These are phyloP conservation scores for Aporophyla lueneburgensis DNA, from an alignment of 2,888 invertebrate genomes.

Conservation along the genomic window DNA sequence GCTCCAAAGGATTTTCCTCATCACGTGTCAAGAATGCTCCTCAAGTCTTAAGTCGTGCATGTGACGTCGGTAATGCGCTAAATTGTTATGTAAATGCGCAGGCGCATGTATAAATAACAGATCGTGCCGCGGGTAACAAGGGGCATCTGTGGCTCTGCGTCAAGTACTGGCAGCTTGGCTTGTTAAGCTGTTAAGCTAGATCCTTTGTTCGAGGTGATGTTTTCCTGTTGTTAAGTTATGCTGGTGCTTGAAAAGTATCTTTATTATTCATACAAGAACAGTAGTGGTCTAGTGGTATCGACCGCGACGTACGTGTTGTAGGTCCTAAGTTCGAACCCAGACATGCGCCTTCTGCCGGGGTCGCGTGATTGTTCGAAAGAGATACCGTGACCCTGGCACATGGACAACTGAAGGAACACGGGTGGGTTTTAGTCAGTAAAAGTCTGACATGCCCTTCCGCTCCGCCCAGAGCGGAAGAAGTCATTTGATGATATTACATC, in stretches of 20 bases:
- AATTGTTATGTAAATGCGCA: constrained; percentile 67
- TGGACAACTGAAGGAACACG: no score
- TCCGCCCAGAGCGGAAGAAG: no score
- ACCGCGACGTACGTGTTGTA: no score
- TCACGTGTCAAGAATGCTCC: constrained; percentile 39
- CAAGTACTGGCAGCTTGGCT: constrained; percentile 29
- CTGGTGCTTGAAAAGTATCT: constrained; percentile 15
- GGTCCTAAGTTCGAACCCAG: no score
- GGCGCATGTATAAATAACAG: constrained; percentile 49
- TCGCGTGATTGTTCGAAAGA: no score
- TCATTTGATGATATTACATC: no score
- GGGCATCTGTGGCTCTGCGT: constrained; percentile 34
- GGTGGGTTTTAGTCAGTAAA: no score
- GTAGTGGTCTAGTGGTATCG: no score
- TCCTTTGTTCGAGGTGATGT: constrained; percentile 11
- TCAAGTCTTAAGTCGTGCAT: constrained; percentile 49
- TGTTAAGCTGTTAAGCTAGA: constrained; percentile 11
- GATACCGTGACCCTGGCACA: no score
- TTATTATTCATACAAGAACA: background rate
- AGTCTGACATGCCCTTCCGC: no score
- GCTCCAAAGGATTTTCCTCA: constrained; percentile 61
- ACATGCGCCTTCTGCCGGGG: no score
- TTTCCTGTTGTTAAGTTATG: background rate
- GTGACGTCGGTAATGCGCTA: constrained; percentile 63
- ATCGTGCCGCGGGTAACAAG: constrained; percentile 56